Evolutionary conservation across 2,113 vertebrate genomes (phyloP), one percentile per base, ranked within the genome.

Genomic region (Genyomyrus donnyi): DNA sequence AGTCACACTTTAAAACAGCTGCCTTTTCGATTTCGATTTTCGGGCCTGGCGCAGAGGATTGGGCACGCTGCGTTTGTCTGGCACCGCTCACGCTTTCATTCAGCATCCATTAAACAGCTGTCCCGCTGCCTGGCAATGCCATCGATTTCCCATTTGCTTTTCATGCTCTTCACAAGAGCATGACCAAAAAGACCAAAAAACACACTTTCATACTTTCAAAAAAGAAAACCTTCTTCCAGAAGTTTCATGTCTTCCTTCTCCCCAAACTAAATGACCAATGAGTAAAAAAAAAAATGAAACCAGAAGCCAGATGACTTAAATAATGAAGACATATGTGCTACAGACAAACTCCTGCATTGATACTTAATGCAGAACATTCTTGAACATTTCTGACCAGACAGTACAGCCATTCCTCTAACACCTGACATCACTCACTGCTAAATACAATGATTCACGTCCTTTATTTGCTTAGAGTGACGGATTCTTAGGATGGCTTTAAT

Each of bases 1-100:
- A 95, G 95, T 96, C 96, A 96, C 96, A 94, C 95, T 96, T 94
- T 56, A 92, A 92, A 94, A 95, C 96, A 95, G 96, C 96, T 96
- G 96, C 77, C 91, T 95, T 94, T 92, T 95, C 94, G 95, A 95
- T 94, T 92, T 95, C 94, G 95, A 95, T 93, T 93, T 95, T 96
- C n/a, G 11, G 7, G 6, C 27, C 88, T 48, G 83, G 42, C 21
- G 0, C 3, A 39, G 39, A 13, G 42, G 83, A 85, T 21, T 6
- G 27, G 17, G 46, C 58, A 58, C 5, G 6, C 42, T 53, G 88
- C 13, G 21, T 80, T 19, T 83, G 46, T 52, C 11, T 80, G 70
- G 6, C 85, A 87, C 13, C 27, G 4, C 1, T 53, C 35, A 80
- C 13, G 1, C 3, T 80, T 39, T 80, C 35, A 17, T 17, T 42